phyloP scores from a whole-genome alignment of 2,888 invertebrate genomes.

The Cistogaster globosa region DNA sequence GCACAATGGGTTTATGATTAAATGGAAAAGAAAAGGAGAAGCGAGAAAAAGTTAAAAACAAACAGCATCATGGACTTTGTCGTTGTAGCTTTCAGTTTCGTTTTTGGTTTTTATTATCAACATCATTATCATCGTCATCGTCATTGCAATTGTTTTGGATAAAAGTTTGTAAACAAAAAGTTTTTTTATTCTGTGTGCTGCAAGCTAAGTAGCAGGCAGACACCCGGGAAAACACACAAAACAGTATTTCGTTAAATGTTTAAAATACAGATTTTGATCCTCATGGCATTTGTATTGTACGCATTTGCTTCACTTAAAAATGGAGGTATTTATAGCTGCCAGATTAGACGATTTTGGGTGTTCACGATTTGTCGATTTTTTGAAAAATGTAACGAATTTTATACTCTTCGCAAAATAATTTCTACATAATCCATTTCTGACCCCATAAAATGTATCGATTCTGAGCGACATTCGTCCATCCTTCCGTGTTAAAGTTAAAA shows the following conservation, averaged over 20 bases:
- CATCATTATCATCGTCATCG: background rate
- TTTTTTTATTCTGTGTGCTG: background rate
- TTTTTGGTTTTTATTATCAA: too few relatives aligned
- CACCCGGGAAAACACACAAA: background rate
- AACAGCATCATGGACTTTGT: conserved; percentile 35
- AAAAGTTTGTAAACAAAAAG: conserved; percentile 17
- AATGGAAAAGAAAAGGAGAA: conserved; percentile 5
- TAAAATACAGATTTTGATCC: conserved; percentile 10
- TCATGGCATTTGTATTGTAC: background rate
- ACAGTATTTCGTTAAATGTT: background rate
- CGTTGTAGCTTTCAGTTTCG: conserved; percentile 19
- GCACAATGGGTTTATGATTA: conserved; percentile 17
- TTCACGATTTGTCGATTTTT: too few relatives aligned
- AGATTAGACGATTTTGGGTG: too few relatives aligned
- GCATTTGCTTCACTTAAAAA: conserved; percentile 13
- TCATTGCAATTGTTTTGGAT: conserved; percentile 7
- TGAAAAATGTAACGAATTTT: too few relatives aligned
- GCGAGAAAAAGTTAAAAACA: background rate
- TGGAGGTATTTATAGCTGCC: background rate
- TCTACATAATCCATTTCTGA: too few relatives aligned
- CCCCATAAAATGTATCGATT: too few relatives aligned
- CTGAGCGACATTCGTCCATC: too few relatives aligned
- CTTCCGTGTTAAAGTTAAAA: too few relatives aligned
- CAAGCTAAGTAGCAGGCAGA: background rate
- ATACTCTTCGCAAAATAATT: too few relatives aligned